Percentiles rank a stretch among this genome's conserved stretches.
Evolutionary conservation across 1,140 invertebrate species (phyloP).

Genomic region (Neodiprion lecontei): DNA sequence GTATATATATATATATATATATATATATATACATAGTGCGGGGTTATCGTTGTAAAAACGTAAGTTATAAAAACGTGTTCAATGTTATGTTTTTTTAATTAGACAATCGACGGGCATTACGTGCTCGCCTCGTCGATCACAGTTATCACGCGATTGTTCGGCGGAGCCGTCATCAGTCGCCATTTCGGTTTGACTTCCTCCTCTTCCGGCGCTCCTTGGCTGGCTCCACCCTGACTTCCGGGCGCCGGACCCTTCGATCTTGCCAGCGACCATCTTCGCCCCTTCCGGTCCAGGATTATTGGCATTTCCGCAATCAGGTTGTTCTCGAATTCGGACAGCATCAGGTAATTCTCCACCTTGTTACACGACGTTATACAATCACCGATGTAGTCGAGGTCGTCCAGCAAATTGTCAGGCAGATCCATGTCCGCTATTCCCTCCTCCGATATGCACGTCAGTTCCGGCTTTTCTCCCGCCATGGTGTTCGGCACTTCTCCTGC

Average conservation of each 20-base stretch:
- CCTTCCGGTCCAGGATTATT: slow-evolving; percentile 72
- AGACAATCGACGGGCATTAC: slow-evolving; percentile 33
- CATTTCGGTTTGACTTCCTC: slow-evolving; percentile 48
- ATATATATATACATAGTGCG: no score
- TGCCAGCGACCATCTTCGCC: slow-evolving; percentile 74
- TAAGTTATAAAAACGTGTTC: no score
- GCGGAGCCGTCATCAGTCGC: slow-evolving; percentile 45
- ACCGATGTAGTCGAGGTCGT: slow-evolving; percentile 81
- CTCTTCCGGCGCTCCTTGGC: slow-evolving; percentile 31
- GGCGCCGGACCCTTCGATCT: slow-evolving; percentile 44
- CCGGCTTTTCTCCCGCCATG: slow-evolving; percentile 65
- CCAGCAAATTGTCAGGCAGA: slow-evolving; percentile 80
- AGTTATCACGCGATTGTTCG: slow-evolving; percentile 71
- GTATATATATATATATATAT: no score
- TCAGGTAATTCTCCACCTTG: slow-evolving; percentile 87
- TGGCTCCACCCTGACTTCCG: slow-evolving; percentile 28
- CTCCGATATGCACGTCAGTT: slow-evolving; percentile 87
- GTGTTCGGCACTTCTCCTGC: slow-evolving; percentile 42
- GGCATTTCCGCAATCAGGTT: slow-evolving; percentile 82
- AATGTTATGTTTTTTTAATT: neutral
- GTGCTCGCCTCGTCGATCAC: slow-evolving; percentile 75
- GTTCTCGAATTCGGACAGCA: slow-evolving; percentile 88
- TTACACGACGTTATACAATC: slow-evolving; percentile 90
- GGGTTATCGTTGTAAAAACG: no score
- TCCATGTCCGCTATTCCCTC: slow-evolving; percentile 86